Evolutionary conservation across 2,113 vertebrate species (phyloP).

Genomic region (Neotoma lepida): DNA sequence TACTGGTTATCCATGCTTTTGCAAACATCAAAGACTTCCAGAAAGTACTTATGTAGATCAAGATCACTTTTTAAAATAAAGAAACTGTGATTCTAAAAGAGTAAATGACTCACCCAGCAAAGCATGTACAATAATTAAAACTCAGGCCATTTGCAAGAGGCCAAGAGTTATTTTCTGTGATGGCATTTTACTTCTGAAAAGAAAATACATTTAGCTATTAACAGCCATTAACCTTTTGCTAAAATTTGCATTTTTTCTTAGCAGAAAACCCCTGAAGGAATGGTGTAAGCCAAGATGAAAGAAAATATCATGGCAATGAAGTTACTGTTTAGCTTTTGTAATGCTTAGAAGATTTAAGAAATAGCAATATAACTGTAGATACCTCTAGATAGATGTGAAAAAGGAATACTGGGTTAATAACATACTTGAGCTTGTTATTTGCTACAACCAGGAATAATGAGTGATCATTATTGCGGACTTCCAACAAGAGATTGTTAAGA

Average conservation of each 20-base stretch:
- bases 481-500: not conserved
- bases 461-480: not conserved
- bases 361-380: not conserved
- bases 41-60: conserved; percentile 55
- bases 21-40: conserved; percentile 32
- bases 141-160: conserved; percentile 50
- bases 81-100: conserved; percentile 34
- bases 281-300: conserved; percentile 43
- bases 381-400: conserved; percentile 21
- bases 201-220: conserved; percentile 66
- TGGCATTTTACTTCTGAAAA: conserved; percentile 64
- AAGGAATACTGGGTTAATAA: not conserved
- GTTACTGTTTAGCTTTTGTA: not conserved
- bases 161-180: conserved; percentile 50
- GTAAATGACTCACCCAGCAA: conserved; percentile 35
- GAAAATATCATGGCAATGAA: not conserved
- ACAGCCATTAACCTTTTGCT: conserved; percentile 66
- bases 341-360: conserved; percentile 29
- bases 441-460: not conserved
- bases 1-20: not conserved
- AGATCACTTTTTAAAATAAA: conserved; percentile 55
- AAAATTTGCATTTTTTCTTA: conserved; percentile 59
- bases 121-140: conserved; percentile 66
- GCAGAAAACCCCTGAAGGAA: conserved; percentile 36
- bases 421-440: not conserved